Evolutionary conservation across 2,113 vertebrate species (phyloP), one percentile per base, ranked within the genome.

Genomic region (Syrrhaptes paradoxus): DNA sequence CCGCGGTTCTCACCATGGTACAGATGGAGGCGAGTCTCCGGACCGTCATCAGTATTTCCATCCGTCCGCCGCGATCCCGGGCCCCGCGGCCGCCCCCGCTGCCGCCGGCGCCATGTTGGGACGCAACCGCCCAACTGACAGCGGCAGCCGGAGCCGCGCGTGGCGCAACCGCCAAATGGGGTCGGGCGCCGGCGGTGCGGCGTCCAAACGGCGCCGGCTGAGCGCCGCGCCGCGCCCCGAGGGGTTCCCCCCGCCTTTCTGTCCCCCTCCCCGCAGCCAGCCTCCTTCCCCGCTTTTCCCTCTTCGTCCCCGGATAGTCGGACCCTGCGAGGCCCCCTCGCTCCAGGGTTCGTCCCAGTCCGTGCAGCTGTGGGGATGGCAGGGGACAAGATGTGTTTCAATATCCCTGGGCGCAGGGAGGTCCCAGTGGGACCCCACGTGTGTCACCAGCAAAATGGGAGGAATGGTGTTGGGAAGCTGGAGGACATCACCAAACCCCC

Each of bases 11-110:
- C 95, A 99, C 99, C 99, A 99, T 99, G 98, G 98, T 99, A 99
- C 99, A 99, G 98, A 99, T 99, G 98, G 98, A 99, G 97, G 99
- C 99, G 98, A 99, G 98, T 98, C 99, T 99, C 97, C 98, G 98
- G 98, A 99, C 99, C 97, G 99, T 99, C 99, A 99, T 98, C 98
- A 99, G 98, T 97, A 99, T 98, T 98, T 99, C 99, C 99, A 99
- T 99, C 98, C 98, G 98, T 97, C 95, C 96, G 97, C 94, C 97
- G 96, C 98, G 65, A 90, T 95, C 90, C 52, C 98, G 54, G 72
- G 61, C 72, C 57, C 98, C 98, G 85, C 89, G 28, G 79, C 36
- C 36, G 36, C 36, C 36, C 36, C 90, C 70, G 43, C 84, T n/a
- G 84, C 96, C 77, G 83, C 93, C 94, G 87, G 63, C 91, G 95